These are phyloP conservation scores for Trinorchestia longiramus DNA, from an alignment of 1,140 invertebrate species.

Conservation along the genomic window DNA sequence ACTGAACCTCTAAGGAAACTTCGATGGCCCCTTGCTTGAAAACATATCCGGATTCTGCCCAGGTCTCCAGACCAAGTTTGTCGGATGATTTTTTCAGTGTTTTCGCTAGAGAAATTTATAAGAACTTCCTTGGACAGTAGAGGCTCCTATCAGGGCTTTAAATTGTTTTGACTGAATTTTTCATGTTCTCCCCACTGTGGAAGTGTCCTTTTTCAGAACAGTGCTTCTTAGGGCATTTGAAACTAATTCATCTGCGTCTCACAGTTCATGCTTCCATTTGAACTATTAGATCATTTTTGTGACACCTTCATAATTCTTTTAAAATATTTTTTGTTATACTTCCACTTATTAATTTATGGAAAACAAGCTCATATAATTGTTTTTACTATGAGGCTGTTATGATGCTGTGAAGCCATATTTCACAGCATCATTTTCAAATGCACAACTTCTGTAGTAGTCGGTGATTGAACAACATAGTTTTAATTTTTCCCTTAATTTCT, in stretches of 20 bases:
- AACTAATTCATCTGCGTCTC: no score
- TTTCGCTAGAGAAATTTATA: not conserved
- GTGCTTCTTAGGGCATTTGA: not conserved
- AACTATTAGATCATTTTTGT: not conserved
- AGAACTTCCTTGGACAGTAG: not conserved
- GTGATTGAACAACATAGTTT: no score
- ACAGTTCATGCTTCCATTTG: no score
- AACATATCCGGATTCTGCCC: not conserved
- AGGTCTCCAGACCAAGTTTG: conserved; percentile 9
- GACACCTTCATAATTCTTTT: not conserved
- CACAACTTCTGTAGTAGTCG: no score
- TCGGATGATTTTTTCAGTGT: not conserved
- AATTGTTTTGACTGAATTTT: not conserved
- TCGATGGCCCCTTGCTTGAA: conserved; percentile 21
- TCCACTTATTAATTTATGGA: no score
- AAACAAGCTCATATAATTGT: no score
- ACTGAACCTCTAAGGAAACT: not conserved
- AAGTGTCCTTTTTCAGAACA: not conserved
- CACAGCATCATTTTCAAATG: no score
- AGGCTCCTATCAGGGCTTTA: not conserved
- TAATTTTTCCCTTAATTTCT: not conserved
- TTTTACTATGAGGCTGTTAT: no score
- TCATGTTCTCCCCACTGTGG: not conserved
- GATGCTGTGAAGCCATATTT: no score
- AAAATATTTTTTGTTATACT: not conserved